Base-by-base conservation (phyloP, 2,113 vertebrate species). In the Anarrhichthys ocellatus region DNA sequence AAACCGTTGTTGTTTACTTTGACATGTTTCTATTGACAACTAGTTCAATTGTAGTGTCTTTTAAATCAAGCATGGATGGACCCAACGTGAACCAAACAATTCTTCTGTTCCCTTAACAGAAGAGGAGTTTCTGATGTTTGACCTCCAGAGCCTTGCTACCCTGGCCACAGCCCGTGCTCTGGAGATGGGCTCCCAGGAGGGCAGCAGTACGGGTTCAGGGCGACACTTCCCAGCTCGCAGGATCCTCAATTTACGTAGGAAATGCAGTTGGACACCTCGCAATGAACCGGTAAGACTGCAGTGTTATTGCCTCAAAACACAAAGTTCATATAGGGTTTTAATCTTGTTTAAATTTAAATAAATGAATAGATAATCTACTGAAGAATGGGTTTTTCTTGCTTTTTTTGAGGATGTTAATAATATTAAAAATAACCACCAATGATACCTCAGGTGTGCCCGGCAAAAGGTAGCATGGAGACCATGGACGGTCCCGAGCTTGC, bases 221-320 rank as follows among this genome's bases (percentile, higher is more conserved):
- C 89, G 81, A 81, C 89, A 71, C 64, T 87, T 84, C 20, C 93
- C 96, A 1, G 80, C 92, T 0, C 96, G 96, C 38, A 95, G 96
- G 0, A 91, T 95, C 81, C 94, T 96, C 63, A 96, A 97, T 79
- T 94, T 97, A 52, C 96, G 96, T 0, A 95, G 97, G 80, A 99
- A 98, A 89, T 98, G 96, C 93, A 97, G 94, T 89, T 99, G 97
- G 98, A 96, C 95, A 2, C 98, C 98, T 56, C 98, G 97, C 72
- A 94, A 95, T 84, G 98, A 99, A 86, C 96, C 97, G 7, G 98
- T 99, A 94, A 97, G 96, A 66, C 42, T 34, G 2, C 6, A 79
- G 2, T 24, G n/a, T 70, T n/a, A 46, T 59, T 1, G 0, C 6
- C 2, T 34, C 13, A 11, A 80, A 71, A 44, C 27, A 4, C 2